These are phyloP conservation scores for Drosophila diplacantha DNA, from an alignment of 2,888 invertebrate species.

Conservation along the genomic window DNA sequence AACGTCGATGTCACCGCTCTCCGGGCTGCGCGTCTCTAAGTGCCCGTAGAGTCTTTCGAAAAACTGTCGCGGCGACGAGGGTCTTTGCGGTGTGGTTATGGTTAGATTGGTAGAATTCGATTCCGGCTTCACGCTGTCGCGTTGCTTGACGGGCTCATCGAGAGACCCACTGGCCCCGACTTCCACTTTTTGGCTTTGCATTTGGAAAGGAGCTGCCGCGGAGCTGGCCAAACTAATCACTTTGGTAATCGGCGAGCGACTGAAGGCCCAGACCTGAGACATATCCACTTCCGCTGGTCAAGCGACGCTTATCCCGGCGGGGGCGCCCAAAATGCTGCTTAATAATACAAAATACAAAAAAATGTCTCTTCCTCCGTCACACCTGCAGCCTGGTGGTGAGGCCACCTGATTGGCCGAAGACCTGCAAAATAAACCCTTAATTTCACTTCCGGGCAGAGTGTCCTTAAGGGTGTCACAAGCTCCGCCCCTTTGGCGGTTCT, in stretches of 20 bases:
- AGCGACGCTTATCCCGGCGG: constrained; percentile 37
- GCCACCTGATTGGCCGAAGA: constrained; percentile 42
- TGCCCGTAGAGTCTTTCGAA: constrained; percentile 89
- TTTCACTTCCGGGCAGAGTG: constrained; percentile 40
- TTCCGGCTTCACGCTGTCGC: constrained; percentile 2
- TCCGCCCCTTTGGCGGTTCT: not conserved
- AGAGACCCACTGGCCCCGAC: constrained; percentile 7
- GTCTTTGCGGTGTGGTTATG: constrained; percentile 75
- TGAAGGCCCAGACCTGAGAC: constrained; percentile 36
- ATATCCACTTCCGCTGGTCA: constrained; percentile 55
- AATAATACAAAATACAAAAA: constrained; percentile 44
- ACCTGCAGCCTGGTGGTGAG: constrained; percentile 27
- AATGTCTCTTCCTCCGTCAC: constrained; percentile 20
- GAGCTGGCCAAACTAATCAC: constrained; percentile 51
- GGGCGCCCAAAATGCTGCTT: constrained; percentile 45
- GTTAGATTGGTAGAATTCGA: constrained; percentile 16
- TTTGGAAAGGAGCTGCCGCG: constrained; percentile 2
- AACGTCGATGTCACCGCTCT: constrained; percentile 61
- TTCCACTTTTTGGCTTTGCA: constrained; percentile 32
- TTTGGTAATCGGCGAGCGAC: constrained; percentile 57
- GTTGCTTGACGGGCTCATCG: constrained; percentile 4
- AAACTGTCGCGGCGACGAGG: constrained; percentile 88
- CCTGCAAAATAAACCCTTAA: constrained; percentile 35
- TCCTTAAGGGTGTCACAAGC: constrained; percentile 12
- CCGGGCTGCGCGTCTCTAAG: constrained; percentile 79